phyloP scores from a whole-genome alignment of 2,888 invertebrate species.

The Mythimna albipuncta region DNA sequence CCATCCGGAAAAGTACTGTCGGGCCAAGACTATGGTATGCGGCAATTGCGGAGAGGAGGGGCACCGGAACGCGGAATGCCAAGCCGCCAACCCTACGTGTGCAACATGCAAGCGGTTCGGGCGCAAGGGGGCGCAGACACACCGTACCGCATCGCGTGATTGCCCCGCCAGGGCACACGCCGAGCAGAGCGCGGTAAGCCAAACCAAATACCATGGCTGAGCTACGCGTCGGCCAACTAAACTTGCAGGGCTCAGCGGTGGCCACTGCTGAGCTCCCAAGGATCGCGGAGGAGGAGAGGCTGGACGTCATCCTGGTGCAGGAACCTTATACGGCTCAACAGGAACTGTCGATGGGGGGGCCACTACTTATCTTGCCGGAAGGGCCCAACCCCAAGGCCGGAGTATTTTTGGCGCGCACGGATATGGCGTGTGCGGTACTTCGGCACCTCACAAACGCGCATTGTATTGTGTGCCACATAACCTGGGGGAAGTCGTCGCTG shows the following conservation, averaged over 20 bases:
- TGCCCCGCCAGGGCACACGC: constrained; percentile 56
- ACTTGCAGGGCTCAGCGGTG: constrained; percentile 46
- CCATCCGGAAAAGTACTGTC: constrained; percentile 64
- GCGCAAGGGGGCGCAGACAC: too few relatives aligned
- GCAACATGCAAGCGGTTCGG: too few relatives aligned
- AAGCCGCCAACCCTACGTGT: not conserved
- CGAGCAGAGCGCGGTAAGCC: constrained; percentile 6
- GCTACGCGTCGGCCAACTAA: constrained; percentile 49
- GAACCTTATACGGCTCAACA: constrained; percentile 45
- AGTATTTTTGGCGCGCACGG: constrained; percentile 15
- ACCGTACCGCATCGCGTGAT: too few relatives aligned
- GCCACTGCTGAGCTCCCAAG: constrained; percentile 55
- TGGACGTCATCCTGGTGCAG: constrained; percentile 62
- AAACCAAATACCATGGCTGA: constrained; percentile 38
- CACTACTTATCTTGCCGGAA: not conserved
- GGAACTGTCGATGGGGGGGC: not conserved
- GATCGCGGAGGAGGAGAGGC: constrained; percentile 20
- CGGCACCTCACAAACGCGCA: constrained; percentile 46
- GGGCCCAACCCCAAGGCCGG: constrained; percentile 46
- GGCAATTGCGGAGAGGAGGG: constrained; percentile 55
- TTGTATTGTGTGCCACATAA: constrained; percentile 42
- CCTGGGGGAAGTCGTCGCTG: rapidly evolving
- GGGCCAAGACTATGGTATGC: constrained; percentile 35
- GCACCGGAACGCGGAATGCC: constrained; percentile 41
- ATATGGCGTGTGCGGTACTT: constrained; percentile 35